A percentile compares a stretch with the other conserved stretches of the same genome.
phyloP scores from a whole-genome alignment of 2,113 vertebrate genomes.

The Microtus ochrogaster region DNA sequence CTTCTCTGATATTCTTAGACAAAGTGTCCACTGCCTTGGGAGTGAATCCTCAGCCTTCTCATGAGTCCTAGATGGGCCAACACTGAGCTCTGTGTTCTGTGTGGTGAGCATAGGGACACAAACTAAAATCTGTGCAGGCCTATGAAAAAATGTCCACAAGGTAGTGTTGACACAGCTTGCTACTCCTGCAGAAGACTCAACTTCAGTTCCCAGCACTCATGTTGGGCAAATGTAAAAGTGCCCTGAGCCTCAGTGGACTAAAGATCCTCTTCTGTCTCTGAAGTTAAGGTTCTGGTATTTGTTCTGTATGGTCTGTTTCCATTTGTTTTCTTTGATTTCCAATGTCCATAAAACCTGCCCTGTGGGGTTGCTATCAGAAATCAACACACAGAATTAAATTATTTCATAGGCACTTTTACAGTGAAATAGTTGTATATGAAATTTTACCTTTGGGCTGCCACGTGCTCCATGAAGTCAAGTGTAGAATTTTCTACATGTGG shows the following conservation, averaged over 20 bases:
- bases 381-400: neutral
- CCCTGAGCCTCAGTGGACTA: too few species aligned
- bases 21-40: neutral
- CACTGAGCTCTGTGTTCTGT: neutral
- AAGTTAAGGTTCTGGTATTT: neutral
- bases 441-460: neutral
- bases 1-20: neutral
- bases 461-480: neutral
- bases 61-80: neutral
- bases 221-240: too few species aligned
- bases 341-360: neutral
- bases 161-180: neutral
- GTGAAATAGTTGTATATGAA: neutral
- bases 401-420: neutral
- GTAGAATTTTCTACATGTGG: neutral
- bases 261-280: neutral
- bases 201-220: neutral
- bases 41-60: constrained; percentile 37
- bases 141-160: neutral
- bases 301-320: neutral
- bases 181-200: neutral
- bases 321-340: neutral
- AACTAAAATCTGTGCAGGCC: neutral
- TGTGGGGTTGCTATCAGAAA: neutral
- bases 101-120: neutral